These are phyloP conservation scores for Hydrocynus forskahlii DNA, from an alignment of 2,797 vertebrate species.

Conservation along the genomic window DNA sequence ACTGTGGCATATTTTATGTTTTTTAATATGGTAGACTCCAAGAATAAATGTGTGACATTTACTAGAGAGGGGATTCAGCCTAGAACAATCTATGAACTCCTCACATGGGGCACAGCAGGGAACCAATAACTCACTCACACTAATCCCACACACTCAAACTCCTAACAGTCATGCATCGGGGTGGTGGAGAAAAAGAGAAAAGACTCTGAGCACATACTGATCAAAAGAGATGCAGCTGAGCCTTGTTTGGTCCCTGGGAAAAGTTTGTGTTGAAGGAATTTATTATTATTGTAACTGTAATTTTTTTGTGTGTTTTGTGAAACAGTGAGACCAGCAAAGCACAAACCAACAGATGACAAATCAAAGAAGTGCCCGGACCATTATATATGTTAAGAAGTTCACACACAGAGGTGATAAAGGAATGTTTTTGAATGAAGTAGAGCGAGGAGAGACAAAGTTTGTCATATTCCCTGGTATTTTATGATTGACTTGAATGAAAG, in stretches of 20 bases:
- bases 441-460: not conserved
- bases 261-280: not conserved
- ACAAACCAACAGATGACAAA: not conserved
- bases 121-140: constrained; percentile 39
- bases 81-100: constrained; percentile 35
- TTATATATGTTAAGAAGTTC: not conserved
- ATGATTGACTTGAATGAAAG: not conserved
- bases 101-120: constrained; percentile 33
- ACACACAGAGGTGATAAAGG: not conserved
- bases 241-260: constrained; percentile 36
- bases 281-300: not conserved
- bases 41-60: constrained; percentile 23
- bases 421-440: not conserved
- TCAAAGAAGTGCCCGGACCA: not conserved
- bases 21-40: no score
- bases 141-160: constrained; percentile 49
- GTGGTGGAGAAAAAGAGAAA: constrained; percentile 23
- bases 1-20: no score
- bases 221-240: constrained; percentile 34
- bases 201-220: constrained; percentile 33
- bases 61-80: constrained; percentile 42
- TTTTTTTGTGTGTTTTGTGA: no score
- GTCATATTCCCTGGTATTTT: not conserved
- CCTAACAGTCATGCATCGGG: constrained; percentile 33
- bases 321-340: not conserved